Conservation (phyloP, 2,888 invertebrate species). For the Macrophya annulata region DNA sequence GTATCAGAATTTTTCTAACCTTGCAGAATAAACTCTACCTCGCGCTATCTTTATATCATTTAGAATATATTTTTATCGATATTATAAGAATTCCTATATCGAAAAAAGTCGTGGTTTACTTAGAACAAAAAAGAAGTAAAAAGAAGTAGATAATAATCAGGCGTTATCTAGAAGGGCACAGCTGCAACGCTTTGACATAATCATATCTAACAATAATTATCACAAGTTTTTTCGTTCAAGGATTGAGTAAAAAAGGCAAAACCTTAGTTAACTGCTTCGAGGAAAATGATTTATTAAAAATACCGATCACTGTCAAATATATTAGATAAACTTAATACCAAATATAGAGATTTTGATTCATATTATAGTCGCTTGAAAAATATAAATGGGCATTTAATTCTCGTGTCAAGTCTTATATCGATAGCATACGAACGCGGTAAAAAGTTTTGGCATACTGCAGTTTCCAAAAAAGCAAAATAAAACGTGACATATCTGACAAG, state of each 20-base stretch:
- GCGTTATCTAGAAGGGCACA: background rate
- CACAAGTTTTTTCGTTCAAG: background rate
- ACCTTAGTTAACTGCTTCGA: too few relatives aligned
- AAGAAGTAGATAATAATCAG: background rate
- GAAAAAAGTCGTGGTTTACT: background rate
- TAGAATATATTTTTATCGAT: background rate
- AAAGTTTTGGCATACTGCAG: too few relatives aligned
- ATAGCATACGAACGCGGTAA: too few relatives aligned
- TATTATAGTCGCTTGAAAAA: background rate
- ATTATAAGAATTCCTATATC: background rate
- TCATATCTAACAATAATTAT: background rate
- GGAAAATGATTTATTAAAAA: too few relatives aligned
- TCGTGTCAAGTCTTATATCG: too few relatives aligned
- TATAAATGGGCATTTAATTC: too few relatives aligned
- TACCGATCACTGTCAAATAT: background rate
- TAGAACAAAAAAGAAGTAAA: background rate
- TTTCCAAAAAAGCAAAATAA: too few relatives aligned
- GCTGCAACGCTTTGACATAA: background rate
- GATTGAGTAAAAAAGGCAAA: background rate
- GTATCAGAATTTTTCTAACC: background rate
- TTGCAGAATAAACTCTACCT: background rate
- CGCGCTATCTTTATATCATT: background rate
- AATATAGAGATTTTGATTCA: background rate
- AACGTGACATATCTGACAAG: too few relatives aligned
- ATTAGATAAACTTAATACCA: background rate